Evolutionary conservation across 2,888 invertebrate genomes (phyloP).

Genomic region (Balanococcus diminutus): DNA sequence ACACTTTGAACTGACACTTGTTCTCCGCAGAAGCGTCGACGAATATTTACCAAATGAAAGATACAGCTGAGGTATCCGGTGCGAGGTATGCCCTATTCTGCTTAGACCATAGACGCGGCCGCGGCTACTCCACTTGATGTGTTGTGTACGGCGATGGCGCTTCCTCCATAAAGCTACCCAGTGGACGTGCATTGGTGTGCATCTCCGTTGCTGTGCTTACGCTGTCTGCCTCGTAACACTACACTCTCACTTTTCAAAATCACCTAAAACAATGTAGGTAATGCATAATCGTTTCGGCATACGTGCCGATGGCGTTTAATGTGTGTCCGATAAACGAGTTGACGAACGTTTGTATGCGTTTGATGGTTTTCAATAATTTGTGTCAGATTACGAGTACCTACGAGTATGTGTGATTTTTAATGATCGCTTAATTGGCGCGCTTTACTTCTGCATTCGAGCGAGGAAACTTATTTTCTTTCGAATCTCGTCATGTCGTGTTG

Average conservation of each 20-base stretch:
- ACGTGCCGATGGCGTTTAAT: conserved; percentile 25
- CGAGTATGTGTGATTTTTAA: background rate
- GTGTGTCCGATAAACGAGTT: conserved; percentile 8
- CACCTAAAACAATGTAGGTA: conserved; percentile 24
- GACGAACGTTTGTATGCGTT: conserved; percentile 1
- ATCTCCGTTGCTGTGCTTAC: conserved; percentile 8
- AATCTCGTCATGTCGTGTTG: too few species aligned
- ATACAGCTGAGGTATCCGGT: background rate
- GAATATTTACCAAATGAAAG: conserved; percentile 30
- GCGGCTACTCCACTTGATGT: conserved; percentile 15
- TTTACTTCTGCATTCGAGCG: background rate
- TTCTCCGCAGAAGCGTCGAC: conserved; percentile 28
- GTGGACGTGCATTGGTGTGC: conserved; percentile 43
- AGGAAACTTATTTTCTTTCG: too few species aligned
- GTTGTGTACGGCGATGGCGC: conserved; percentile 40
- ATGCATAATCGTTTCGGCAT: conserved; percentile 27
- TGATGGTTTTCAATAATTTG: background rate
- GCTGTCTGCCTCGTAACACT: background rate
- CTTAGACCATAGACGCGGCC: background rate
- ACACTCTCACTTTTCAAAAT: conserved; percentile 42
- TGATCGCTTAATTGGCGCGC: background rate
- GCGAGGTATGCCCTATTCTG: conserved; percentile 24
- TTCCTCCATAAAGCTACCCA: conserved; percentile 17
- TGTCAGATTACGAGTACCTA: too few species aligned
- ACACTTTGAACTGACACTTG: conserved; percentile 18